Evolutionary conservation across 2,113 vertebrate species (phyloP).

Genomic region (Peucedramus taeniatus): DNA sequence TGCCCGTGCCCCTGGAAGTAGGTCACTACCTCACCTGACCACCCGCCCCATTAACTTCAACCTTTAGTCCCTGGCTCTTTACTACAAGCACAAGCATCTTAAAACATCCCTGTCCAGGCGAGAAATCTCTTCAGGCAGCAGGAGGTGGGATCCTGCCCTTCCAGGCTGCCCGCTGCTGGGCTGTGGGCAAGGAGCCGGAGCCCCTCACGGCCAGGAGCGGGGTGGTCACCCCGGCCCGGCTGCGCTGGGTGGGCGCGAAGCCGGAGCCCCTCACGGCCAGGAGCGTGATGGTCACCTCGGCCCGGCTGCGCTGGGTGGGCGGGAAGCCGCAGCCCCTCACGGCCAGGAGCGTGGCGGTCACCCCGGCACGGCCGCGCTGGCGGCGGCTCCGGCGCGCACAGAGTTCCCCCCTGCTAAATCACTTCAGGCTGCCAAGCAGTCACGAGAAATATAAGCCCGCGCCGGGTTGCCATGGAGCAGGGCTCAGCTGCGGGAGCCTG

Average conservation of each 20-base stretch:
- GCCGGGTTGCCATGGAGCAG: conserved; percentile 50
- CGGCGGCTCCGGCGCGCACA: not conserved
- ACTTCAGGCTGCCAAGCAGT: conserved; percentile 61
- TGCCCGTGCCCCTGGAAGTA: not conserved
- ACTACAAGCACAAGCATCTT: not conserved
- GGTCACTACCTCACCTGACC: conserved; percentile 52
- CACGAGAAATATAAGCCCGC: conserved; percentile 52
- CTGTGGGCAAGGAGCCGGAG: not conserved
- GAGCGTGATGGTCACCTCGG: not conserved
- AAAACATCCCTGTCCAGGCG: not conserved
- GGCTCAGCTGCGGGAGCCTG: conserved; percentile 19
- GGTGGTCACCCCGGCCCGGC: not conserved
- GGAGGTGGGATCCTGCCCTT: not conserved
- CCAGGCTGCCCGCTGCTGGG: rapidly evolving
- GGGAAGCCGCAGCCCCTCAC: not conserved
- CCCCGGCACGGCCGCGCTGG: not conserved
- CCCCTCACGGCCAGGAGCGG: not conserved
- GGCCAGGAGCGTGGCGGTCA: not conserved
- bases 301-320: not conserved
- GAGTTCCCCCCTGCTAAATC: conserved; percentile 51
- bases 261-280: too few relatives aligned
- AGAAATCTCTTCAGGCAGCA: not conserved
- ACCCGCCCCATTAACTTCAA: conserved; percentile 17
- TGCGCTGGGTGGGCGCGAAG: too few relatives aligned
- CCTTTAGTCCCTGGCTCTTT: conserved; percentile 17